Evolutionary conservation across 2,888 invertebrate genomes (phyloP), one percentile per base, ranked within the genome.

Genomic region (Carpatolechia fugitivella): DNA sequence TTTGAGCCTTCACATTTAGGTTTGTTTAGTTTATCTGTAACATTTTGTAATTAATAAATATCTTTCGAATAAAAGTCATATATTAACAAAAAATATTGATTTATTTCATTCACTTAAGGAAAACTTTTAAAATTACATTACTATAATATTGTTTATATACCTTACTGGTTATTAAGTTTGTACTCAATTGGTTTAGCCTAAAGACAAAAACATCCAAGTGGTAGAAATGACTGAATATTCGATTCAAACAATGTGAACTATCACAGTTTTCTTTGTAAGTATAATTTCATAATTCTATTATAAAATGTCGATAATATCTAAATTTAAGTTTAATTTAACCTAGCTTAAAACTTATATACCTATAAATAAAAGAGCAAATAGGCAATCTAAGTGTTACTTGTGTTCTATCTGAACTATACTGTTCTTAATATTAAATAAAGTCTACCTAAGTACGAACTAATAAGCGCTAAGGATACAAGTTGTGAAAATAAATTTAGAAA

Each of bases 71-170:
- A 24, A 44, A 44, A 44, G n/a, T 1, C 20, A n/a, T 44, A 1
- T 56, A 55, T 41, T 81, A 85, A 86, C 81, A 82, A 84, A 87
- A 82, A 83, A 86, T 86, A 87, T 73, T 74, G 75, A 79, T 83
- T 85, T 80, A 82, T 78, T 83, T 74, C 69, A 68, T 74, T 76
- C 70, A 65, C 68, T 69, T 79, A 72, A 66, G 74, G 76, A 78
- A 74, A 68, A 71, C 69, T 69, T 69, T 24, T 51, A 51, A 51
- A 51, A 40, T 64, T 69, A 68, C 72, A 69, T 68, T 68, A 69
- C 64, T 69, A 68, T 62, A 69, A 18, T 41, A 7, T 20, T 18
- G 64, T 63, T 16, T 66, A 61, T 56, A 59, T 60, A n/a, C 57
- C 52, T 54, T 56, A 60, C 56, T 20, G 14, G 5, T 8, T 10